Evolutionary conservation across 2,797 vertebrate genomes (phyloP).

Genomic region (Pachyuromys duprasi): DNA sequence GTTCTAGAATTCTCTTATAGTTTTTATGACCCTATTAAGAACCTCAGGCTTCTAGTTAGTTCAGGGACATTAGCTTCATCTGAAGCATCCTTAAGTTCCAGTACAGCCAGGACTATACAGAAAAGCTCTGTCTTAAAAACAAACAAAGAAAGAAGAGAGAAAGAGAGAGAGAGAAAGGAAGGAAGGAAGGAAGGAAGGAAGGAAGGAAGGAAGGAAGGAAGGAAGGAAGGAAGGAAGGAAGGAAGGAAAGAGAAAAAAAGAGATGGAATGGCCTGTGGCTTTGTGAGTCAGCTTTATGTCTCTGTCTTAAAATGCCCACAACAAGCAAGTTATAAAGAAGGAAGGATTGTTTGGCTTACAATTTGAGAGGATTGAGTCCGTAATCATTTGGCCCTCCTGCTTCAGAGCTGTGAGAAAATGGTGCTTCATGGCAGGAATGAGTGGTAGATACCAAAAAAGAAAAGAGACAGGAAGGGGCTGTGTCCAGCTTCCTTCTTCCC

Average conservation of each 20-base stretch:
- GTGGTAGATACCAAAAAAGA: background rate
- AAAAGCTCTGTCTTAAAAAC: too few species aligned
- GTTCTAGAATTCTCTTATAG: background rate
- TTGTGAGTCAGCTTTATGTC: background rate
- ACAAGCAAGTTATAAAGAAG: background rate
- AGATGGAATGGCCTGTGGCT: too few species aligned
- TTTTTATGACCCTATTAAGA: background rate
- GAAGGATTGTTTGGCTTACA: background rate
- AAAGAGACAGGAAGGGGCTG: background rate
- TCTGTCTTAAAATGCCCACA: background rate
- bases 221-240: too few species aligned
- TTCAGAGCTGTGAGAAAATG: background rate
- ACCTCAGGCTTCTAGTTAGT: background rate
- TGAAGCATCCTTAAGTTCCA: background rate
- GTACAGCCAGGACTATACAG: too few species aligned
- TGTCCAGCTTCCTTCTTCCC: background rate
- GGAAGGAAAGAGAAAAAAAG: too few species aligned
- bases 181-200: too few species aligned
- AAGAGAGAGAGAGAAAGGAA: too few species aligned
- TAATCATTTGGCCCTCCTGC: background rate
- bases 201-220: too few species aligned
- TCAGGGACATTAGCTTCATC: slow-evolving; percentile 4
- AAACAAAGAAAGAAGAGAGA: too few species aligned
- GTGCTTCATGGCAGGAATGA: background rate
- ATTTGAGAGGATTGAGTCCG: background rate